These are phyloP conservation scores for Eristalinus aeneus DNA, from an alignment of 2,888 invertebrate genomes.

Conservation along the genomic window DNA sequence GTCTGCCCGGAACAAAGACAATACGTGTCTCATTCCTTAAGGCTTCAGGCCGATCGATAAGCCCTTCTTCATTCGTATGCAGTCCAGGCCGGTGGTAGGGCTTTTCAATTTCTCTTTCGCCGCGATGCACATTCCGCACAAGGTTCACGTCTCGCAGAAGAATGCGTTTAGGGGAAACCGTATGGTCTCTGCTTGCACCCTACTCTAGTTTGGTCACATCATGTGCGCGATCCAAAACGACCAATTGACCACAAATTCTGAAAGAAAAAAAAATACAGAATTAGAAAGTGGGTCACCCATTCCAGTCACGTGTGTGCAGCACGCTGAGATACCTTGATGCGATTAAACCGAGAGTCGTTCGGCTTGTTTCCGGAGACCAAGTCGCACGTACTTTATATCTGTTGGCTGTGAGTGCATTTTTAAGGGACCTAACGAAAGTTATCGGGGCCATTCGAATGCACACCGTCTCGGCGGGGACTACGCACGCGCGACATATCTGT, in stretches of 20 bases:
- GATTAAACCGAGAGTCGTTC: not conserved
- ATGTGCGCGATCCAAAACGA: constrained; percentile 15
- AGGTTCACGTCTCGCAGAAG: constrained; percentile 54
- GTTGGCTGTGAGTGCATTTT: constrained; percentile 26
- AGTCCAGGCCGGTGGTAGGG: not conserved
- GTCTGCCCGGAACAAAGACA: constrained; percentile 52
- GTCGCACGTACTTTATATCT: not conserved
- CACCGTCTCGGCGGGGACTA: not conserved
- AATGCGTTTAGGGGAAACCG: constrained; percentile 56
- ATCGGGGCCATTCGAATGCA: not conserved
- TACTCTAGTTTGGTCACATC: constrained; percentile 43
- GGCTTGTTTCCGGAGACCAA: constrained; percentile 25
- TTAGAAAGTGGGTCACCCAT: constrained; percentile 62
- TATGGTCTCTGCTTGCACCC: constrained; percentile 38
- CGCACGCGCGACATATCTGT: constrained; percentile 33
- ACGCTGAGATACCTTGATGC: constrained; percentile 34
- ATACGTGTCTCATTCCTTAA: constrained; percentile 31
- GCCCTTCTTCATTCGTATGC: constrained; percentile 52
- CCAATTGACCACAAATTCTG: constrained; percentile 34
- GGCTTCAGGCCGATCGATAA: constrained; percentile 22
- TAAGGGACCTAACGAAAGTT: not conserved
- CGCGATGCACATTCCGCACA: constrained; percentile 24
- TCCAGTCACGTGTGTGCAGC: constrained; percentile 49
- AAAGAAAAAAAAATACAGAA: not conserved
- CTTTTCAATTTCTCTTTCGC: constrained; percentile 57